Base-by-base conservation (phyloP, 1,140 invertebrate species). In the Nymphalis io region DNA sequence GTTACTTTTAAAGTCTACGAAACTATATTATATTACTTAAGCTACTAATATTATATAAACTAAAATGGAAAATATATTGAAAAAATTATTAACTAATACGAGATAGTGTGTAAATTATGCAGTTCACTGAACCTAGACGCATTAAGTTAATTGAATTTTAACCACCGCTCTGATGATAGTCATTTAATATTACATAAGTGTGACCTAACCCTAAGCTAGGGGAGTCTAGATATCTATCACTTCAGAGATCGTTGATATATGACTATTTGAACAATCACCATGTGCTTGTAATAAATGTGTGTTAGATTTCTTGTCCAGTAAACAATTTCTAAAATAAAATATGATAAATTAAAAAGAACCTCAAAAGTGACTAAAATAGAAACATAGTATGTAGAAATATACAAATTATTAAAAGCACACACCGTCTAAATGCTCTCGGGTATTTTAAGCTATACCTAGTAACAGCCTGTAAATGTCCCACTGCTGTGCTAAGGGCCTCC, bases 171-270 rank as follows among this genome's bases (percentile, higher is more conserved):
- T 40, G 60, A 59, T 44, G 27, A 65, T 21, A 44, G 33, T 57
- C 16, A 46, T 59, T 70, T 48, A 61, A 70, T 51, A 70, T 40
- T 39, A 27, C 16, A 27, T 48, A 1, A 16, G 44, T 65, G 39
- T 16, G 48, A 16, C 57, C 70, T 72, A 67, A 72, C 70, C 70
- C 70, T 61, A 66, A 60, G 33, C 55, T 27, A 33, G 60, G 62
- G 62, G 60, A 48, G 64, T 74, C 72, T 74, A 70, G 68, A 70
- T 59, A 38, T 60, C 42, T 44, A 60, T 23, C 63, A 60, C 39
- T 10, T 65, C 33, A 55, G 20, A n/a, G 8, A 27, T 55, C 3
- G n/a, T n/a, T n/a, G 1, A 27, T 27, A n/a, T 3, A 33, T n/a
- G 21, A 12, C 51, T 55, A 55, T 55, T 55, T 55, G n/a, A 27